Percentiles rank a stretch among this genome's conserved stretches.
Evolutionary conservation across 2,888 invertebrate genomes (phyloP).

Genomic region (Euzophera pinguis): DNA sequence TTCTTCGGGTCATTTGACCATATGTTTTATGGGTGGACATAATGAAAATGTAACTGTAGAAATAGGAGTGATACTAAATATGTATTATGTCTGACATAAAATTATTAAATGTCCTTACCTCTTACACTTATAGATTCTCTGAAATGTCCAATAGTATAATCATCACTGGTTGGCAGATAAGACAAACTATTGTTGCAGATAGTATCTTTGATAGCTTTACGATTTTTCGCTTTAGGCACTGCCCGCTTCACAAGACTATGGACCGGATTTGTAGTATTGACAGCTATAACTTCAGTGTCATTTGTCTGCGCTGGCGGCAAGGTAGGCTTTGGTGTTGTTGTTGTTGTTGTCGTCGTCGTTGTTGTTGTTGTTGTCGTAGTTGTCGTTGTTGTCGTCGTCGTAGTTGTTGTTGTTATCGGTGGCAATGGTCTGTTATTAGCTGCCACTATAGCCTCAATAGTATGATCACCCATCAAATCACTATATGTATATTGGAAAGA

Average conservation of each 20-base stretch:
- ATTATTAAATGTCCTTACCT: constrained; percentile 70
- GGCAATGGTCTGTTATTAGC: constrained; percentile 83
- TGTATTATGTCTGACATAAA: constrained; percentile 14
- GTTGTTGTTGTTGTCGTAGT: constrained; percentile 67
- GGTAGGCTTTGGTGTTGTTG: constrained; percentile 35
- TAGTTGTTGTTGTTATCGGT: constrained; percentile 70
- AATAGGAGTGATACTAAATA: too few relatives aligned
- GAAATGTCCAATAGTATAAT: constrained; percentile 87
- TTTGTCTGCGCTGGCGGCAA: constrained; percentile 36
- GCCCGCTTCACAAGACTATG: constrained; percentile 45
- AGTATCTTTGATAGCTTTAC: constrained; percentile 28
- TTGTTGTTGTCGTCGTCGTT: constrained; percentile 49
- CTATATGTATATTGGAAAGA: constrained; percentile 82
- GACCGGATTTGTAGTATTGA: constrained; percentile 18
- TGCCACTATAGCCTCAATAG: constrained; percentile 85
- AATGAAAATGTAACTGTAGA: too few relatives aligned
- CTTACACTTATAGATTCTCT: constrained; percentile 81
- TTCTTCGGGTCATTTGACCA: too few relatives aligned
- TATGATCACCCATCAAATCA: constrained; percentile 78
- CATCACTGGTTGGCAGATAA: constrained; percentile 80
- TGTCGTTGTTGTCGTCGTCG: constrained; percentile 66
- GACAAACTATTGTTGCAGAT: constrained; percentile 61
- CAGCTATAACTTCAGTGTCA: constrained; percentile 25
- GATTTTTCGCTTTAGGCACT: constrained; percentile 24
- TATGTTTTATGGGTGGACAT: too few relatives aligned